Base-by-base conservation (phyloP, 2,113 vertebrate species). In the Callithrix jacchus region DNA sequence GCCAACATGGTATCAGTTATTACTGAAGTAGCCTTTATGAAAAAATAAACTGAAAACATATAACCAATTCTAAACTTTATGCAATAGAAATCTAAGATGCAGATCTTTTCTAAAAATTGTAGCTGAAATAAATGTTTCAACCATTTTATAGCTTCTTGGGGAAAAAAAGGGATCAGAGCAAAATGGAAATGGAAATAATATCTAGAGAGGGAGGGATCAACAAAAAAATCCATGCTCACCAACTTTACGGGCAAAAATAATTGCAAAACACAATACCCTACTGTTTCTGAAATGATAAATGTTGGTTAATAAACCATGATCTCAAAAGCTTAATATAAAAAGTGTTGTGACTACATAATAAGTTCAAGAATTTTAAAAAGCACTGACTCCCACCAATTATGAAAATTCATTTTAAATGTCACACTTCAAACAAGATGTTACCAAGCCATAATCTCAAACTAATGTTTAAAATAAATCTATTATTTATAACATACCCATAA, bases 321-420 rank as follows among this genome's bases (percentile, higher is more conserved):
- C 17, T 87, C 87, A 74, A 91, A 88, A 90, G 82, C 45, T 40
- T 54, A 89, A 79, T 42, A 73, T 21, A 79, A 79, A 95, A 93
- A 61, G 12, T 23, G 16, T 89, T 83, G 82, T 91, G 70, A 82
- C 35, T 17, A 64, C 49, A n/a, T 85, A 49, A n/a, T 49, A 80
- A 91, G 9, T 56, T 40, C n/a, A 90, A 2, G 10, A 80, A 71
- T 91, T 58, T 89, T 2, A 88, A 93, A 94, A 93, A 20, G 66
- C 11, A 94, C 10, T 2, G 40, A 68, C 73, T 92, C 54, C 80
- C 56, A 92, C 40, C 73, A 93, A 89, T 42, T 37, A 7, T 52
- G 37, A 95, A 96, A 91, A 88, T 68, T 85, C 9, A 61, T 35
- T 96, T 93, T 83, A 89, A 97, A 91, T 91, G 49, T 86, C 58